Evolutionary conservation across 2,888 invertebrate species (phyloP).

Genomic region (Blastobasis lacticolella): DNA sequence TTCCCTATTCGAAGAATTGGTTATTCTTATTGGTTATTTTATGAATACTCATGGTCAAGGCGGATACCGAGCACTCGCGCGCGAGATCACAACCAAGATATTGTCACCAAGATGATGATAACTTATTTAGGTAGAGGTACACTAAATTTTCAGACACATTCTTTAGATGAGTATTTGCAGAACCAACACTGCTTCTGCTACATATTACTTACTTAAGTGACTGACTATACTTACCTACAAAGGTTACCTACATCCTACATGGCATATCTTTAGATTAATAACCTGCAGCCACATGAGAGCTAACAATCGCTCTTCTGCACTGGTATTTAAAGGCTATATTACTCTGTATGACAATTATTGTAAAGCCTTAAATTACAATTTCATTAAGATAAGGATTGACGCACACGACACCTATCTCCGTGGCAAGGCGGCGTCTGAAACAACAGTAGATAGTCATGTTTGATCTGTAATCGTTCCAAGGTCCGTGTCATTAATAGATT

Average conservation of each 20-base stretch:
- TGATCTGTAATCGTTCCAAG: constrained; percentile 35
- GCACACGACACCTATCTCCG: constrained; percentile 8
- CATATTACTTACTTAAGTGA: background rate
- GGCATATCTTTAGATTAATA: no score
- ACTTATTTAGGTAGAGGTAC: no score
- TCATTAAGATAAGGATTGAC: constrained; percentile 9
- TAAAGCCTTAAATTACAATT: constrained; percentile 8
- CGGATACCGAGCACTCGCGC: no score
- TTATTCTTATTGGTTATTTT: no score
- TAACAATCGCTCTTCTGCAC: background rate
- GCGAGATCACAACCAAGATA: no score
- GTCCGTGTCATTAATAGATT: constrained; percentile 27
- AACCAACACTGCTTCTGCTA: background rate
- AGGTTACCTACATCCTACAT: background rate
- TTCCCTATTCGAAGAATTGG: no score
- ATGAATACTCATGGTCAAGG: no score
- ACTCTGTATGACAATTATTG: background rate
- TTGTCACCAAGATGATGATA: no score
- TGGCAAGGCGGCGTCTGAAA: constrained; percentile 17
- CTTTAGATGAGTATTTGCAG: no score
- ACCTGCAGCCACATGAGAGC: no score
- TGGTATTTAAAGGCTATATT: background rate
- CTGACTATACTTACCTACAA: background rate
- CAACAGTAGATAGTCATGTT: constrained; percentile 32
- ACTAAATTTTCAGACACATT: no score